Conservation (phyloP, 2,888 invertebrate species). For the Yponomeuta malinellus region DNA sequence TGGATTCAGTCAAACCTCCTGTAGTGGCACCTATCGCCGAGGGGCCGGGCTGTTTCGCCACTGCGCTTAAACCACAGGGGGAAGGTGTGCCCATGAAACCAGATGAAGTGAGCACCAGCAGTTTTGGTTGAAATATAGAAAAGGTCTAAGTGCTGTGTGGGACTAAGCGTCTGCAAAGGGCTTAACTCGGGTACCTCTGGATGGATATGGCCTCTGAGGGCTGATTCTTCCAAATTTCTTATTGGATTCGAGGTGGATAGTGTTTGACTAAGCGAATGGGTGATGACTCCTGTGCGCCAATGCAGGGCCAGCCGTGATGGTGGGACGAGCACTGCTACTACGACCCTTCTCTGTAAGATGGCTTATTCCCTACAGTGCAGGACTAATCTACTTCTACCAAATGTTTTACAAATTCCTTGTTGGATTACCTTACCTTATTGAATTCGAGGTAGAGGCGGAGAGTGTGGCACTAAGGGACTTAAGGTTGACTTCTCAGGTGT, state of each 20-base stretch:
- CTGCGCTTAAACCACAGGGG: background rate
- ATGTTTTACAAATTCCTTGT: constrained; percentile 18
- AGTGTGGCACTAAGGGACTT: background rate
- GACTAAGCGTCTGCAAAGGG: constrained; percentile 28
- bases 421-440: no score
- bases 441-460: no score
- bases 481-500: constrained; percentile 29
- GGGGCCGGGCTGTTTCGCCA: constrained; percentile 23
- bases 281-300: constrained; percentile 32
- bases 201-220: constrained; percentile 30
- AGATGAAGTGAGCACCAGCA: constrained; percentile 29
- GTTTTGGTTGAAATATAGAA: no score
- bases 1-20: constrained; percentile 51
- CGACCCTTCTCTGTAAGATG: no score
- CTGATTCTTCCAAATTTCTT: constrained; percentile 37
- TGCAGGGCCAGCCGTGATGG: constrained; percentile 28
- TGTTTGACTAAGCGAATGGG: background rate
- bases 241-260: background rate
- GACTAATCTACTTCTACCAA: constrained; percentile 24
- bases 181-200: no score
- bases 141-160: no score
- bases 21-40: constrained; percentile 53
- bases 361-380: background rate
- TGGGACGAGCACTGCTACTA: background rate
- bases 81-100: constrained; percentile 25